phyloP scores from a whole-genome alignment of 2,888 invertebrate genomes.

The Tetramorium bicarinatum region DNA sequence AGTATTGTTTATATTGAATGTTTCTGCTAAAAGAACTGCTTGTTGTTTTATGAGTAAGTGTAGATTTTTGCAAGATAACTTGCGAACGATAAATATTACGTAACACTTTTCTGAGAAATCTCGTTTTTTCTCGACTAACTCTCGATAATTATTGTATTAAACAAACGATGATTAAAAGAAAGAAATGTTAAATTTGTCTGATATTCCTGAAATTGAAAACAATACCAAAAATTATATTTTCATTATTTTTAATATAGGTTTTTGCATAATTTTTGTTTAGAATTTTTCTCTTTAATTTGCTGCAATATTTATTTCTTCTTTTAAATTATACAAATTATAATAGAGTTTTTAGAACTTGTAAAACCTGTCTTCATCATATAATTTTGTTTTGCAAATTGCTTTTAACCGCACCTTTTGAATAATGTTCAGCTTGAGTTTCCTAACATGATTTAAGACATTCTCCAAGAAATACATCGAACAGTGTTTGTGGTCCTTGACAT shows the following conservation, averaged over 20 bases:
- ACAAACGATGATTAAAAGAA: neutral
- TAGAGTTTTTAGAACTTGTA: neutral
- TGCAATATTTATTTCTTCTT: neutral
- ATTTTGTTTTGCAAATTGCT: neutral
- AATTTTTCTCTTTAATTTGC: neutral
- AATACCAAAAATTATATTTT: neutral
- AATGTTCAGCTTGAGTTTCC: conserved; percentile 31
- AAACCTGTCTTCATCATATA: neutral
- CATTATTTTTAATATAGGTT: neutral
- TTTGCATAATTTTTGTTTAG: neutral
- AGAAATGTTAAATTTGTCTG: neutral
- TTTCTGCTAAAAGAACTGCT: conserved; percentile 18
- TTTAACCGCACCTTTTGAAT: conserved; percentile 69
- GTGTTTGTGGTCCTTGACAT: conserved; percentile 68
- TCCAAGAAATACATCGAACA: conserved; percentile 73
- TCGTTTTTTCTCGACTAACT: neutral
- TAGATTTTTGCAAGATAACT: conserved; percentile 34
- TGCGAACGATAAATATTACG: conserved; percentile 55
- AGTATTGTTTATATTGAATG: conserved; percentile 24
- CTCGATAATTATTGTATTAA: neutral
- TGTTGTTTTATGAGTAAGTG: neutral
- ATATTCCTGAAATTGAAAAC: neutral
- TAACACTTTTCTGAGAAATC: conserved; percentile 41
- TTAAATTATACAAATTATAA: neutral
- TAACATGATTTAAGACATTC: conserved; percentile 56